Base-by-base conservation (phyloP, 2,888 invertebrate species). In the Taphrorychus bicolor region DNA sequence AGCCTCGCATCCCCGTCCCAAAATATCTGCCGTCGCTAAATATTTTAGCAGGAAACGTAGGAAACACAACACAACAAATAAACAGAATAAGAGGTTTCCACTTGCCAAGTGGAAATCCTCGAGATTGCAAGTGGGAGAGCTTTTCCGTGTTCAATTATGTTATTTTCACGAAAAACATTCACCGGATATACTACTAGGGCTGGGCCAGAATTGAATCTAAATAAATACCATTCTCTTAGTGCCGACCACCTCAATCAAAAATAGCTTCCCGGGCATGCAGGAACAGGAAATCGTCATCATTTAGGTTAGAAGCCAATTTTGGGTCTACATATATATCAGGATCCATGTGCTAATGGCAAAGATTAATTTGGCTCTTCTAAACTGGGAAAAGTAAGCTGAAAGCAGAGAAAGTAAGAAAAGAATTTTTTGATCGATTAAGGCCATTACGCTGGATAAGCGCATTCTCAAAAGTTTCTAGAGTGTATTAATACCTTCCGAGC, bases 121-220 rank as follows among this genome's bases (percentile, higher is more conserved):
- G 63, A 68, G 54, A 63, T 68, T 56, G 59, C 59, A 68, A 56
- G 54, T 23, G 58, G 61, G 56, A 69, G 56, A 69, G 69, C 69
- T 69, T 69, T 69, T 69, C 65, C 69, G 60, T 69, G 69, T 69
- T 69, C 69, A 69, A 69, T 69, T 69, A 64, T 65, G 61, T 69
- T 69, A 65, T 69, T 69, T 60, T 60, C 40, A n/a, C 52, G 49
- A 17, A 64, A 53, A 67, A 62, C 58, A 52, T 61, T 58, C 60
- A 60, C 42, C 51, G 57, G 57, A 53, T 45, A 32, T 48, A 41
- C 45, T 54, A 45, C 22, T 53, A 56, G 54, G 48, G 45, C 19
- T 42, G 59, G 32, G 32, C 32, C 11, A 32, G 32, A 11, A 32
- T 32, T 7, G 32, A 32, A 32, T 32, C 7, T 32, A 11, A n/a